Percentiles rank a stretch among this genome's conserved stretches.
Conservation (phyloP, 2,113 vertebrate species). For the Pygoscelis antarcticus region DNA sequence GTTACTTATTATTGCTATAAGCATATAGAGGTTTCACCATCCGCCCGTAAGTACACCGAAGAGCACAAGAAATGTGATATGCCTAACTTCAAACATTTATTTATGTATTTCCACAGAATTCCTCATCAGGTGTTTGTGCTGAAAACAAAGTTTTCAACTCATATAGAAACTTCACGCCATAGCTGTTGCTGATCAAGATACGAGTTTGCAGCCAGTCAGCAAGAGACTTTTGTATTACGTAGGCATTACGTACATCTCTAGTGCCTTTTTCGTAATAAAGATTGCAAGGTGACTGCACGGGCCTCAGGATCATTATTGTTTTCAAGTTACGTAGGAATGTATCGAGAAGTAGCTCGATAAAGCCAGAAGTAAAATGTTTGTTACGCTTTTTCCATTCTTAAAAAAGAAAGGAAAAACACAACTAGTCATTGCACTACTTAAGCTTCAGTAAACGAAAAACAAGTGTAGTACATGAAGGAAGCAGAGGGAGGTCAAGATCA, state of each 20-base stretch:
- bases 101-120: not conserved
- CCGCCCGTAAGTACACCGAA: not conserved
- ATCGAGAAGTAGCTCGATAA: not conserved
- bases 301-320: not conserved
- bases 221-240: fast-evolving
- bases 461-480: not conserved
- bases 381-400: not conserved
- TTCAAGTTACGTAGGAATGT: not conserved
- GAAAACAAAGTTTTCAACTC: not conserved
- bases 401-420: not conserved
- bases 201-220: not conserved
- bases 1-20: not conserved
- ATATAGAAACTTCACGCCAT: fast-evolving
- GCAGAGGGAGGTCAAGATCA: not conserved
- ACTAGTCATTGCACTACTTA: not conserved
- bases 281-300: not conserved
- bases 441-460: not conserved
- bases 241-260: fast-evolving
- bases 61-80: not conserved
- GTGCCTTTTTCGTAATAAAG: not conserved
- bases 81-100: not conserved
- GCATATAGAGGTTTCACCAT: not conserved
- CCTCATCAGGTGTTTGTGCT: not conserved
- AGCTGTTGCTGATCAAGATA: not conserved
- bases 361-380: not conserved